Conservation (phyloP, 1,140 invertebrate genomes). For the Hestina assimilis region DNA sequence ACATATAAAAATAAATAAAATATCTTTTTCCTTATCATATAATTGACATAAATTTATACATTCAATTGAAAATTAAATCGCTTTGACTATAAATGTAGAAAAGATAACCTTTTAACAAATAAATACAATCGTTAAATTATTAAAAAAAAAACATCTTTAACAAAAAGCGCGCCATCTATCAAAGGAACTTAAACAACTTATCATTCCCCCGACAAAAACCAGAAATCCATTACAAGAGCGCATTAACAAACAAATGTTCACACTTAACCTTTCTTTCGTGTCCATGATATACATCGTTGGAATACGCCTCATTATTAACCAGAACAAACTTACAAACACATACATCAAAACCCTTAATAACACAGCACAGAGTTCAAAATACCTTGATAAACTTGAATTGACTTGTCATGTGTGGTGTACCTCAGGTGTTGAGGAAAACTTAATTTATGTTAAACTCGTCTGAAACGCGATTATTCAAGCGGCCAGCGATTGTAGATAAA, state of each 20-base stretch:
- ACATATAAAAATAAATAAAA: too few species aligned
- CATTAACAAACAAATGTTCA: slow-evolving; percentile 76
- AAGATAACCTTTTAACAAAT: slow-evolving; percentile 11
- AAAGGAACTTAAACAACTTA: slow-evolving; percentile 54
- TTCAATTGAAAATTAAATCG: slow-evolving; percentile 7
- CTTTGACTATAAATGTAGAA: background rate
- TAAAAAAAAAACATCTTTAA: slow-evolving; percentile 14
- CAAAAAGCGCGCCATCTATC: slow-evolving; percentile 39
- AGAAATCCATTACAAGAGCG: slow-evolving; percentile 56
- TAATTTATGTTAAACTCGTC: slow-evolving; percentile 75
- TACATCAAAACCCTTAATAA: slow-evolving; percentile 11
- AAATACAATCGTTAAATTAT: slow-evolving; percentile 10
- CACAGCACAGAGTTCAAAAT: slow-evolving; percentile 26
- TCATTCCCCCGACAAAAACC: slow-evolving; percentile 51
- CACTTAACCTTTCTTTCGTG: slow-evolving; percentile 72
- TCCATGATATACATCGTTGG: slow-evolving; percentile 61
- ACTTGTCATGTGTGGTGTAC: slow-evolving; percentile 46
- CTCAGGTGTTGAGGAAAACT: slow-evolving; percentile 72
- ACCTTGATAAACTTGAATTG: background rate
- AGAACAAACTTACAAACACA: slow-evolving; percentile 26
- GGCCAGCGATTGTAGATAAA: slow-evolving; percentile 65
- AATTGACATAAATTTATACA: background rate
- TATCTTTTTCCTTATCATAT: too few species aligned
- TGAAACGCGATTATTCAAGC: slow-evolving; percentile 63
- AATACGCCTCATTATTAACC: slow-evolving; percentile 67